These are phyloP conservation scores for Pantherophis guttatus DNA, from an alignment of 2,113 vertebrate species.

Conservation along the genomic window DNA sequence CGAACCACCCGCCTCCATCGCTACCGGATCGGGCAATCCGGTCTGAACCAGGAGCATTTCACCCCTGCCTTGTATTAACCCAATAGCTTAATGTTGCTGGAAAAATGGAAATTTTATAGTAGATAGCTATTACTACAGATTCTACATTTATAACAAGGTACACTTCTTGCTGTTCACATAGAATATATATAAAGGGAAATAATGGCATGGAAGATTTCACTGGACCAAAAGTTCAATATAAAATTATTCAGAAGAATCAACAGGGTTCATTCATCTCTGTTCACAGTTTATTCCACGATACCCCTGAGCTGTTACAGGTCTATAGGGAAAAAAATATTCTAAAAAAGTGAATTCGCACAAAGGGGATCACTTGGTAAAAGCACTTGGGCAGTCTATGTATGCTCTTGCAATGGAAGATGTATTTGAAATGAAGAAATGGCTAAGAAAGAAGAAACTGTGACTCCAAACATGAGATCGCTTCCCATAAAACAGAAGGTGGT, in stretches of 20 bases:
- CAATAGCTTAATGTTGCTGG: background rate
- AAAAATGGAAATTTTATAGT: background rate
- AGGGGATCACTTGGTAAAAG: background rate
- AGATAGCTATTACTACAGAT: background rate
- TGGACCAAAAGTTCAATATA: background rate
- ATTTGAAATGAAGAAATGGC: conserved; percentile 3
- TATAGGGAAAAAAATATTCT: background rate
- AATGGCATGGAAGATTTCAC: background rate
- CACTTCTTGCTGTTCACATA: background rate
- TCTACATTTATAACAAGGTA: background rate
- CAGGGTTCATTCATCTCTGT: background rate
- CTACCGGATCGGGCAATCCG: too few relatives aligned
- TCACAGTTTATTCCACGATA: background rate
- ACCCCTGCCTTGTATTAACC: background rate
- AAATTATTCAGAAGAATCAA: background rate
- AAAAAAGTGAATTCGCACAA: background rate
- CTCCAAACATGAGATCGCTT: background rate
- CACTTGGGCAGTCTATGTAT: background rate
- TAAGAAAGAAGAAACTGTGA: background rate
- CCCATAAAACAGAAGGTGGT: background rate
- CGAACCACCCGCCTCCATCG: too few relatives aligned
- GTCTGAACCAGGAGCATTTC: too few relatives aligned
- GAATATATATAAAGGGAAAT: background rate
- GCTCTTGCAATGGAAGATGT: background rate
- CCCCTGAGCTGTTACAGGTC: background rate